Conservation (phyloP, 2,888 invertebrate genomes). For the Andrena trimmerana region DNA sequence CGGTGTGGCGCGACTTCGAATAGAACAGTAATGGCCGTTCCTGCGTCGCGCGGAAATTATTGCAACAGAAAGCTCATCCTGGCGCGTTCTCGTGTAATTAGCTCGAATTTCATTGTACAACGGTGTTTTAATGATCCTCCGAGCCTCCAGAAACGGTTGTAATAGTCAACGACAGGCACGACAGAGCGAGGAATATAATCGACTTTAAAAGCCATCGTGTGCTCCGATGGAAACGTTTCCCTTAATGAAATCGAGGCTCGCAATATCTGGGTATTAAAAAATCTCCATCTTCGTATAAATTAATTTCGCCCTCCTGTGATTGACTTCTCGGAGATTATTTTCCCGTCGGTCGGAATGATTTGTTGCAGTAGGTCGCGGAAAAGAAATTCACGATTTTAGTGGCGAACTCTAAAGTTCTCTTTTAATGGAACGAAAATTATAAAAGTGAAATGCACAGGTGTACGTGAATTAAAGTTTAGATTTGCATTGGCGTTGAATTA, state of each 20-base stretch:
- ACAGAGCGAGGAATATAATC: neutral
- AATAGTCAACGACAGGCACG: conserved; percentile 29
- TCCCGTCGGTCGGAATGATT: neutral
- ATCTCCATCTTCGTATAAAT: neutral
- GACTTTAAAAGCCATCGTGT: neutral
- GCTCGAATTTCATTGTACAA: conserved; percentile 32
- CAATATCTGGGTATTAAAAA: neutral
- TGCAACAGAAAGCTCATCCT: conserved; percentile 26
- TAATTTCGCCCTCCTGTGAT: neutral
- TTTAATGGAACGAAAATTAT: no score
- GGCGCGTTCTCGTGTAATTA: conserved; percentile 38
- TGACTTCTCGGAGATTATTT: neutral
- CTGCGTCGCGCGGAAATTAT: neutral
- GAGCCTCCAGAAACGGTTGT: neutral
- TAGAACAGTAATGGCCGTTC: neutral
- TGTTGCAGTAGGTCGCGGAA: neutral
- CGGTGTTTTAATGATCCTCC: conserved; percentile 22
- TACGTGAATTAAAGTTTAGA: no score
- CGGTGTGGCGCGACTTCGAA: neutral
- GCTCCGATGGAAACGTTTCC: neutral
- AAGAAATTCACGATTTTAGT: neutral
- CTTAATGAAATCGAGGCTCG: neutral
- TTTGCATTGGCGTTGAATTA: no score
- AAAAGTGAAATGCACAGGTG: no score
- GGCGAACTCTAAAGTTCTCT: neutral